Evolutionary conservation across 2,113 vertebrate species (phyloP).

Genomic region (Grammatotria lemairii): DNA sequence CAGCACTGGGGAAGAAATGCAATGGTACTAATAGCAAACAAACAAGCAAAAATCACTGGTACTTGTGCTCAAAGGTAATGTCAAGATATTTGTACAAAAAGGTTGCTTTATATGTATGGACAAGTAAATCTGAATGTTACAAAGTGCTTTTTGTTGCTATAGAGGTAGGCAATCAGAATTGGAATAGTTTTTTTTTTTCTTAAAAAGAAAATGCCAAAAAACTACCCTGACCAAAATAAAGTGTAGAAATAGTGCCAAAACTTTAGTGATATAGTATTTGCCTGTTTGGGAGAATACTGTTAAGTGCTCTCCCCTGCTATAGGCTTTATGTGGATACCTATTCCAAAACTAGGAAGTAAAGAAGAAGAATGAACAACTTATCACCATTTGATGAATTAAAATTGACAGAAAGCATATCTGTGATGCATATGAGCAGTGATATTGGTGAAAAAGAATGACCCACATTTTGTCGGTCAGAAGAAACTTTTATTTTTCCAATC

Average conservation of each 20-base stretch:
- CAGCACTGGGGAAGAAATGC: constrained; percentile 7
- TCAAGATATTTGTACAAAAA: constrained; percentile 32
- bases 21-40: not conserved
- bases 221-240: constrained; percentile 53
- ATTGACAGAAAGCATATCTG: not conserved
- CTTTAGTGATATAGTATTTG: constrained; percentile 17
- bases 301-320: not conserved
- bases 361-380: not conserved
- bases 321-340: not conserved
- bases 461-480: constrained; percentile 20
- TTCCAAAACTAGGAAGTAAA: not conserved
- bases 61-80: constrained; percentile 35
- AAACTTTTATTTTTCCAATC: constrained; percentile 30
- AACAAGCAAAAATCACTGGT: constrained; percentile 16
- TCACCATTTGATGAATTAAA: not conserved
- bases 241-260: constrained; percentile 58
- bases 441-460: not conserved
- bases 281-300: not conserved
- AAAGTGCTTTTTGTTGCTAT: constrained; percentile 20
- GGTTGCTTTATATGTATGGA: constrained; percentile 34
- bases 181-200: not conserved
- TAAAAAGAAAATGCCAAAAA: constrained; percentile 38
- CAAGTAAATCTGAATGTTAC: constrained; percentile 31
- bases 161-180: constrained; percentile 36
- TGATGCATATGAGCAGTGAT: not conserved